phyloP scores from a whole-genome alignment of 2,113 vertebrate genomes.

The Sander vitreus region DNA sequence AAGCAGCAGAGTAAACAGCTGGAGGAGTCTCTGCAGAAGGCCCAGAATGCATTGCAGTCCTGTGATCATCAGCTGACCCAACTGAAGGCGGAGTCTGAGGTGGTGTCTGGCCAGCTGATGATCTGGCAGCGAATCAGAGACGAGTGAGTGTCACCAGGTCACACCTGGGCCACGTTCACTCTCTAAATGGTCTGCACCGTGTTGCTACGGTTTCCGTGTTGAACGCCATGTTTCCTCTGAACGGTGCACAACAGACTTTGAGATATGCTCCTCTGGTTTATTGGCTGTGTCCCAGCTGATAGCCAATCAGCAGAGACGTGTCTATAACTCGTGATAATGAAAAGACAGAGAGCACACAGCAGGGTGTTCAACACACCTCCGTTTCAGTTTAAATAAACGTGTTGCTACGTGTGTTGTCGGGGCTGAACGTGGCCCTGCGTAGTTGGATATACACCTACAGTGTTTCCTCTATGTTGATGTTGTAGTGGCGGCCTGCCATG shows the following conservation, averaged over 20 bases:
- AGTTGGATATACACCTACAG: too few species aligned
- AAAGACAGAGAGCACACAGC: too few species aligned
- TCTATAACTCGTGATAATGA: too few species aligned
- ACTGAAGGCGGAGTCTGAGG: constrained; percentile 63
- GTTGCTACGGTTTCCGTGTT: constrained; percentile 37
- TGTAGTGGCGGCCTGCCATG: too few species aligned
- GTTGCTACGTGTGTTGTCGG: too few species aligned
- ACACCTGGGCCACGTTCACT: background rate
- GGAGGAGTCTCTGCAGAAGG: constrained; percentile 59
- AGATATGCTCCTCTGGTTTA: too few species aligned
- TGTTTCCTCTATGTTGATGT: too few species aligned
- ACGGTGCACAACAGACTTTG: too few species aligned
- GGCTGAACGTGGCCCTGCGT: too few species aligned
- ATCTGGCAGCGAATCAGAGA: constrained; percentile 70
- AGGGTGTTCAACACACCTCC: too few species aligned
- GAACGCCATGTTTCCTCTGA: too few species aligned
- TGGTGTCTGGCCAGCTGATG: background rate
- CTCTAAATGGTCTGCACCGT: accelerated
- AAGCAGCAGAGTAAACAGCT: constrained; percentile 61
- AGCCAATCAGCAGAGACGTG: constrained; percentile 61
- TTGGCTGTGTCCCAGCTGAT: constrained; percentile 2
- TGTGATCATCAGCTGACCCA: constrained; percentile 66
- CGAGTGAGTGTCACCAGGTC: constrained; percentile 63
- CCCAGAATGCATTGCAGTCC: constrained; percentile 68
- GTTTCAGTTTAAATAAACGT: too few species aligned